Conservation (phyloP, 2,113 vertebrate genomes). For the Petaurus breviceps region DNA sequence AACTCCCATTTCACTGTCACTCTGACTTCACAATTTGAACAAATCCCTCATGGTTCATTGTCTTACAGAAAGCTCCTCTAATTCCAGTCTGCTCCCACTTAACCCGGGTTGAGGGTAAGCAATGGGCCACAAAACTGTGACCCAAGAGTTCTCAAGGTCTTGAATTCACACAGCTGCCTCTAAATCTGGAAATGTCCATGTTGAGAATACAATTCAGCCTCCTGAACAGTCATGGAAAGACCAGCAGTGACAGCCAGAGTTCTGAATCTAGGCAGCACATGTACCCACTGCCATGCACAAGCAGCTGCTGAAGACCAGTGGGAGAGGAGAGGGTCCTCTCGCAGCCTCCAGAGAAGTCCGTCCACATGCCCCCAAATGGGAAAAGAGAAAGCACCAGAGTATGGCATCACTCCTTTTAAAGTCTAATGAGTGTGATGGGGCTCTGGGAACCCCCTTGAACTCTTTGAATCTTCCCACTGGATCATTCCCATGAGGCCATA, state of each 20-base stretch:
- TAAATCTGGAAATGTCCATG: not conserved
- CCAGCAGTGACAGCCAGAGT: not conserved
- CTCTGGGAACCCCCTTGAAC: too few relatives aligned
- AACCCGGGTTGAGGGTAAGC: not conserved
- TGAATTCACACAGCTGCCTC: not conserved
- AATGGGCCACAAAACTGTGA: too few relatives aligned
- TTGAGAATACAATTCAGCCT: not conserved
- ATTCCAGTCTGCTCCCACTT: not conserved
- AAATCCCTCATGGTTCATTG: not conserved
- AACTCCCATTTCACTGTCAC: not conserved
- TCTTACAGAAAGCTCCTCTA: not conserved
- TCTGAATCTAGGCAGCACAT: not conserved
- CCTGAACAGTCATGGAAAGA: not conserved
- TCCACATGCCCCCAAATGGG: not conserved
- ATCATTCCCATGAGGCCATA: too few relatives aligned
- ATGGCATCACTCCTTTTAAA: not conserved
- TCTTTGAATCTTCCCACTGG: too few relatives aligned
- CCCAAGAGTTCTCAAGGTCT: not conserved
- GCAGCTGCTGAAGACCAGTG: not conserved
- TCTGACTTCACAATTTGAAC: not conserved
- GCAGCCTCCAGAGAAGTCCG: not conserved
- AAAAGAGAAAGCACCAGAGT: not conserved
- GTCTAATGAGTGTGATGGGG: not conserved
- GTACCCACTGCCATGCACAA: not conserved
- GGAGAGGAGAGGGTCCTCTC: not conserved